Evolutionary conservation across 2,797 vertebrate genomes (phyloP), one percentile per base, ranked within the genome.

Genomic region (Stomatorhinus walkeri): DNA sequence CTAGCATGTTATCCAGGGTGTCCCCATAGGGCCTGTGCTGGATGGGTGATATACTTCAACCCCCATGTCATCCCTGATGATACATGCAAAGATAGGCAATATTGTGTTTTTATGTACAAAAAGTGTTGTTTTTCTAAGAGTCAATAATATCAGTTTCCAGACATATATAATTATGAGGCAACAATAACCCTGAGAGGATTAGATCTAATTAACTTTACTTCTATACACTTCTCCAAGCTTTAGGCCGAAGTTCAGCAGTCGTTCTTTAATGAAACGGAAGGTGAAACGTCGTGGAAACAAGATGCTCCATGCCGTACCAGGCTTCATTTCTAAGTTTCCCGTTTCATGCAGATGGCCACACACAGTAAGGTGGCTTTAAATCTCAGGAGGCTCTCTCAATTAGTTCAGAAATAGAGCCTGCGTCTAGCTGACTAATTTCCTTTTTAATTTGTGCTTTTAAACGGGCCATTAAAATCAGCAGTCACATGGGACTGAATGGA

Each of bases 401-500:
- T 76, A 88, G 68, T 81, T 52, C 43, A 56, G 87, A 88, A 88
- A 83, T 43, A 40, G 87, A 88, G 24, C 46, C 28, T 46, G 86
- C 32, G 56, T 43, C 54, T 43, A 59, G 68, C 87, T 88, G 87
- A 88, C 72, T 88, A 88, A 81, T 88, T 88, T 83, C 51, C 51
- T 54, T 83, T 88, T 54, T 81, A 88, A 81, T 68, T 87, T 24
- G 87, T 64, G 52, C 85, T 81, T 68, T 87, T 86, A 88, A 84
- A 88, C 83, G 51, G 88, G 89, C 88, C 89, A 87, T 90, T 89
- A 91, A 88, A 51, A 90, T 87, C 89, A 68, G 61, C 40, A 61
- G 89, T 91, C 90, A 92, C 90, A 88, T 61, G 90, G 89, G 90
- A 88, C 88, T 32, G 56, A 88, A 54, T 88, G 87, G 89, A 91